Percentiles rank a stretch among this genome's conserved stretches.
Evolutionary conservation across 1,140 invertebrate genomes (phyloP).

Genomic region (Scylla paramamosain): DNA sequence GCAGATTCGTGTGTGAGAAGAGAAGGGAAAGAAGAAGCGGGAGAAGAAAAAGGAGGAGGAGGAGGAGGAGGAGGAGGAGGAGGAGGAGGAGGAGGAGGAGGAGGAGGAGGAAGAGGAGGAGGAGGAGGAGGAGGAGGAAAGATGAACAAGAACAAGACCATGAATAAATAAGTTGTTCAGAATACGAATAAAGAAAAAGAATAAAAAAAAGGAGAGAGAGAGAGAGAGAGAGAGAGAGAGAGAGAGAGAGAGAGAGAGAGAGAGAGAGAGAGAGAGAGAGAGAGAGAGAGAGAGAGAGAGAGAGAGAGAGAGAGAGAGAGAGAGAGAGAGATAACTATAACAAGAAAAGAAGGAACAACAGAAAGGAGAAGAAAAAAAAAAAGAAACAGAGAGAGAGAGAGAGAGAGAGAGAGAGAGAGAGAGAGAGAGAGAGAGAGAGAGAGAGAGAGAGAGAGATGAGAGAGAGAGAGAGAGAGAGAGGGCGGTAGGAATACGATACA

Average conservation of each 20-base stretch:
- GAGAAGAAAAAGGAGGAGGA: not conserved
- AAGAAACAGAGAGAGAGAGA: not conserved
- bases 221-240: not conserved
- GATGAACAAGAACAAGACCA: not conserved
- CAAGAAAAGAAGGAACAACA: not conserved
- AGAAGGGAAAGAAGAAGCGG: not conserved
- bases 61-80: not conserved
- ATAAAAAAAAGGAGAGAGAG: not conserved
- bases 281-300: not conserved
- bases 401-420: not conserved
- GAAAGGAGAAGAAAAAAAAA: not conserved
- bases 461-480: not conserved
- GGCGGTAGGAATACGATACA: not conserved
- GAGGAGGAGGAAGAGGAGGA: not conserved
- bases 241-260: not conserved
- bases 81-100: not conserved
- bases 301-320: not conserved
- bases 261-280: not conserved
- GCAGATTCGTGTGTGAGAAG: slow-evolving; percentile 5
- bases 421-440: not conserved
- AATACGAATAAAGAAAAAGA: not conserved
- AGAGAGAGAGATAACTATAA: not conserved
- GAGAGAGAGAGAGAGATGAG: not conserved
- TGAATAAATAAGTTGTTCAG: not conserved
- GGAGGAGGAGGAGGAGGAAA: not conserved